A percentile compares a stretch with the other conserved stretches of the same genome.
Evolutionary conservation across 2,797 vertebrate genomes (phyloP).

Genomic region (Cyclura pinguis): DNA sequence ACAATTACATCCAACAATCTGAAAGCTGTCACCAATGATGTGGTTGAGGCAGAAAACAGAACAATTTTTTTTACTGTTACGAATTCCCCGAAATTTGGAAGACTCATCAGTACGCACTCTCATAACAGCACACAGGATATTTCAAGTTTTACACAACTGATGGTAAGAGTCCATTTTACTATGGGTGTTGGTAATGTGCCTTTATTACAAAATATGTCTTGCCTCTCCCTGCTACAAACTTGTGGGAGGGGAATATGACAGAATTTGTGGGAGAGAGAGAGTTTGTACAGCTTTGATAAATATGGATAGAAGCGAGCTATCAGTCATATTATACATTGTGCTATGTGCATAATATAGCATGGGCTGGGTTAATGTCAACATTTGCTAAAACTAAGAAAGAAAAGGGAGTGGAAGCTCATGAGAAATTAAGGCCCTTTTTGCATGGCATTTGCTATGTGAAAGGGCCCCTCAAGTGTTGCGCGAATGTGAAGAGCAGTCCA

Average conservation of each 20-base stretch:
- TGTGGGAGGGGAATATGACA: neutral
- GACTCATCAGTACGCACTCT: slow-evolving; percentile 78
- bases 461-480: too few relatives aligned
- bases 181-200: neutral
- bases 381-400: neutral
- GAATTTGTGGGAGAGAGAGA: slow-evolving; percentile 10
- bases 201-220: slow-evolving; percentile 32
- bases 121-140: slow-evolving; percentile 82
- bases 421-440: too few relatives aligned
- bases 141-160: slow-evolving; percentile 87
- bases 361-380: slow-evolving; percentile 2
- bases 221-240: slow-evolving; percentile 2
- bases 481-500: too few relatives aligned
- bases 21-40: slow-evolving; percentile 88
- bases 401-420: neutral
- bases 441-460: too few relatives aligned
- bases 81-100: slow-evolving; percentile 85
- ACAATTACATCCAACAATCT: slow-evolving; percentile 83
- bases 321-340: neutral
- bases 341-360: neutral
- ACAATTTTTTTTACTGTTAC: slow-evolving; percentile 83
- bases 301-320: neutral
- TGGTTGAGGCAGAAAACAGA: slow-evolving; percentile 81
- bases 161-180: slow-evolving; percentile 83
- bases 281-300: neutral